Evolutionary conservation across 2,888 invertebrate species (phyloP), one percentile per base, ranked within the genome.

Genomic region (Clistopyga incitator): DNA sequence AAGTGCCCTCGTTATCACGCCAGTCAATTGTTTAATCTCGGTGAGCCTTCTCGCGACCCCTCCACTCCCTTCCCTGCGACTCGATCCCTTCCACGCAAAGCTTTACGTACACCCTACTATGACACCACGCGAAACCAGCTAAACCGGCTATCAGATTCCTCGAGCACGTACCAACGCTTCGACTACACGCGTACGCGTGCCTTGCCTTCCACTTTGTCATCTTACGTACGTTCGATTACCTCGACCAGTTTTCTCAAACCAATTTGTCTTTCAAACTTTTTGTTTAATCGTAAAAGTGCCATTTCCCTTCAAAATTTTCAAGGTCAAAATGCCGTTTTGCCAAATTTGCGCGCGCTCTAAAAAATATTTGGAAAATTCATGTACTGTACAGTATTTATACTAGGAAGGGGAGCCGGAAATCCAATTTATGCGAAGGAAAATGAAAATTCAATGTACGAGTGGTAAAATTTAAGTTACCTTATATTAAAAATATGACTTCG

Each of bases 1-100:
- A 92, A 92, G 92, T 92, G 92, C 88, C 91, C 91, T 92, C 92
- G 91, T 92, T 92, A 92, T 92, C 90, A 90, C 92, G 88, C 91
- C 91, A 89, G 89, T 88, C 91, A 92, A 92, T 92, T 91, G 91
- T 91, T 92, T 92, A 92, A 92, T 91, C 91, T 90, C 89, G 85
- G 87, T 87, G 85, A 77, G 78, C 82, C 76, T 80, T 82, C 85
- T 84, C 86, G 78, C 82, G 81, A 75, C 85, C 81, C 79, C 87
- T 83, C 77, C 80, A 8, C 38, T 83, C 76, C 70, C 64, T 71
- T 78, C 61, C 76, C n/a, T 59, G 38, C 56, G 65, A 38, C 13
- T 11, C 77, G 84, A 18, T 78, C 74, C 75, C 68, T 80, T 67
- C 64, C 45, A 56, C 76, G 56, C 74, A 67, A 77, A 59, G 56